Conservation (phyloP, 2,797 vertebrate genomes). For the Silurus aristotelis region DNA sequence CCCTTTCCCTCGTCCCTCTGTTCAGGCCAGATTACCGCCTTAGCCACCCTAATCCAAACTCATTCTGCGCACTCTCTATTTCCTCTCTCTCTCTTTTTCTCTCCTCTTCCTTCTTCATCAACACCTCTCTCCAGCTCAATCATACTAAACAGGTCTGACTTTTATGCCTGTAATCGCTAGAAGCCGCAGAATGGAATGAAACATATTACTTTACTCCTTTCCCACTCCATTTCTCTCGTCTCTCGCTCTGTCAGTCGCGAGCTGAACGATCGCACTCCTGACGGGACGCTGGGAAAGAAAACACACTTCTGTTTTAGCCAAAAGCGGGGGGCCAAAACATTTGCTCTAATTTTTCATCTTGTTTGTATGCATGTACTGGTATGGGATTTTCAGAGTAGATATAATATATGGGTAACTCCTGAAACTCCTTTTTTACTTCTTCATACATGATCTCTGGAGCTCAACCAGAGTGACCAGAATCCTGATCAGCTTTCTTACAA, state of each 20-base stretch:
- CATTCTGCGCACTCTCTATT: not conserved
- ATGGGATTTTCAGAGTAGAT: not conserved
- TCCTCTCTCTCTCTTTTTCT: not conserved
- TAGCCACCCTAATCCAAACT: constrained; percentile 26
- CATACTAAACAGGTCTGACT: too few relatives aligned
- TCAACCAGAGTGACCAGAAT: too few relatives aligned
- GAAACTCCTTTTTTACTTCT: too few relatives aligned
- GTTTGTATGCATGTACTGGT: constrained; percentile 57
- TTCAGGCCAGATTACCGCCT: constrained; percentile 71
- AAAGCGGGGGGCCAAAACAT: constrained; percentile 74
- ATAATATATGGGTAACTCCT: too few relatives aligned
- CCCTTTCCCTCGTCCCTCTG: constrained; percentile 60
- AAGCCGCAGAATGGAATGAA: too few relatives aligned
- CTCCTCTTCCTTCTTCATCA: constrained; percentile 5
- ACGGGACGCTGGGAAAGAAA: constrained; percentile 70
- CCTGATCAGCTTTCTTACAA: too few relatives aligned
- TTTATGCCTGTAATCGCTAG: too few relatives aligned
- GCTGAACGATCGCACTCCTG: constrained; percentile 61
- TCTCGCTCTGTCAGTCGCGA: constrained; percentile 52
- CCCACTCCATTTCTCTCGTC: not conserved
- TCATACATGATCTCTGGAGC: too few relatives aligned
- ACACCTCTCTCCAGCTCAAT: not conserved
- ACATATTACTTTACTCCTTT: too few relatives aligned
- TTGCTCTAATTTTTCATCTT: constrained; percentile 69
- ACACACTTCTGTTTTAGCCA: constrained; percentile 69